phyloP scores from a whole-genome alignment of 2,888 invertebrate species.

The Meteorus colon region DNA sequence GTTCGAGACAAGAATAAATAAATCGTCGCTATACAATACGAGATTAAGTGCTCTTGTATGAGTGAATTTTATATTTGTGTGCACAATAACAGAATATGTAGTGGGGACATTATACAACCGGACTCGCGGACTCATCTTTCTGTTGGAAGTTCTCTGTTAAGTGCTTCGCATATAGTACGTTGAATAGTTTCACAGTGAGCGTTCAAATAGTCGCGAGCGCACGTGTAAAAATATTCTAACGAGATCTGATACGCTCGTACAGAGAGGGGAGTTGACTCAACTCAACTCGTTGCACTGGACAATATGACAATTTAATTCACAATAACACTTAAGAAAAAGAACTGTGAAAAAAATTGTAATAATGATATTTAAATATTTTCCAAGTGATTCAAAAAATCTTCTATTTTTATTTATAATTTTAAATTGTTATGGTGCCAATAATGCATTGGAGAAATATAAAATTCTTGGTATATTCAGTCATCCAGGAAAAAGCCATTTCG shows the following conservation, averaged over 20 bases:
- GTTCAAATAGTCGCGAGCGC: constrained; percentile 1
- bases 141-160: constrained; percentile 26
- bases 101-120: constrained; percentile 36
- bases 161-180: constrained; percentile 12
- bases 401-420: not conserved
- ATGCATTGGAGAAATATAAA: constrained; percentile 33
- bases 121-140: constrained; percentile 15
- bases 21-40: not conserved
- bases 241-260: not conserved
- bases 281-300: not conserved
- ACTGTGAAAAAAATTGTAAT: not conserved
- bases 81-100: constrained; percentile 11
- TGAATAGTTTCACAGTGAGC: not conserved
- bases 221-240: not conserved
- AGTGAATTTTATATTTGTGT: constrained; percentile 4
- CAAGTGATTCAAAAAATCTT: not conserved
- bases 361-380: not conserved
- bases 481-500: constrained; percentile 82
- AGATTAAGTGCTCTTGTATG: not conserved
- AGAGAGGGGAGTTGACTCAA: too few relatives aligned
- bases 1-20: not conserved
- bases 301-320: too few relatives aligned
- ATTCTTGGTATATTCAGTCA: constrained; percentile 79
- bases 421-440: not conserved
- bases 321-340: not conserved